Base-by-base conservation (phyloP, 2,888 invertebrate species). In the Netelia inedita region DNA sequence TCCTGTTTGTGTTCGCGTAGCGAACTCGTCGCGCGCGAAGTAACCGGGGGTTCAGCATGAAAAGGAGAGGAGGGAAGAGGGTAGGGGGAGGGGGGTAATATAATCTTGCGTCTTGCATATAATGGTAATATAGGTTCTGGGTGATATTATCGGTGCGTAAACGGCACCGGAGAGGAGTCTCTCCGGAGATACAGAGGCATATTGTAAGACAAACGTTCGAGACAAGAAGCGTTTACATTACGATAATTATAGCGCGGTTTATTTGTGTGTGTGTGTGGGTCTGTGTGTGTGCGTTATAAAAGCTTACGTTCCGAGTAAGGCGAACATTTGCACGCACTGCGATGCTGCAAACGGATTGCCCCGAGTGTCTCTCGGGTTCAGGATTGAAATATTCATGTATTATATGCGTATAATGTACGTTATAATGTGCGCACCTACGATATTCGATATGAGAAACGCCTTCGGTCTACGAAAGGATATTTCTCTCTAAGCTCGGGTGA, bases 141-240 rank as follows among this genome's bases (percentile, higher is more conserved):
- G 55, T 75, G 85, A 85, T 85, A 82, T 72, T 68, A 82, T 82
- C 85, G 85, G 85, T 85, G 85, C 75, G 79, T 79, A 79, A 85
- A 82, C 66, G 57, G 72, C 72, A 41, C 59, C 43, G 23, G 57
- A 11, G 28, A 8, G 57, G n/a, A 19, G 66, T 59, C 28, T 35
- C 35, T 35, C 35, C 35, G 35, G 66, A 82, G 57, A 59, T 73
- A 57, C 46, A 73, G 72, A 57, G 19, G 55, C 57, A 59, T 55
- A 79, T 82, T 76, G 68, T 57, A 69, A 79, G 82, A 74, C 72
- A 79, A 50, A 43, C 68, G 72, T 63, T 57, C 14, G 82, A 66
- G 82, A 82, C 72, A 68, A 76, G 72, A 71, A 71, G 76, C 72
- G 61, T 73, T 68, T 72, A 75, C 75, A 66, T 43, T 68, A 72